Conservation (phyloP, 2,888 invertebrate species). For the Horisme vitalbata region DNA sequence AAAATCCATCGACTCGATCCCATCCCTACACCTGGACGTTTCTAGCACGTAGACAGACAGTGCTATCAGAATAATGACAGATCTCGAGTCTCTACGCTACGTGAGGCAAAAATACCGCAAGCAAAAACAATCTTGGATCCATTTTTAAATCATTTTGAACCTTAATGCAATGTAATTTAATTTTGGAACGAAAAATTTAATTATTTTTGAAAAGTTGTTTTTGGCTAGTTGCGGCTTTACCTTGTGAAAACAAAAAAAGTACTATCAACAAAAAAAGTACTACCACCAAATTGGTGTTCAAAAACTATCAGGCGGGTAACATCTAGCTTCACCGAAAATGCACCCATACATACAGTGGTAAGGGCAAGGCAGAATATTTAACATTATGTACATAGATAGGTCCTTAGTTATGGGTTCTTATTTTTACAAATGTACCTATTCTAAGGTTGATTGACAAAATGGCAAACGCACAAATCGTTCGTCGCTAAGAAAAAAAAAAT, state of each 20-base stretch:
- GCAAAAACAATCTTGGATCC: slow-evolving; percentile 18
- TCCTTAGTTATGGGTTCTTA: too few relatives aligned
- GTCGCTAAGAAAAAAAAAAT: too few relatives aligned
- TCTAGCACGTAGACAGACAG: slow-evolving; percentile 70
- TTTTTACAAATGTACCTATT: too few relatives aligned
- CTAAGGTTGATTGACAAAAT: too few relatives aligned
- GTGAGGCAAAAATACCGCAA: slow-evolving; percentile 74
- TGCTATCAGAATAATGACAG: slow-evolving; percentile 82
- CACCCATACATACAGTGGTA: too few relatives aligned
- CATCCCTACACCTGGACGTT: slow-evolving; percentile 61
- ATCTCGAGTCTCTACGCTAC: slow-evolving; percentile 67
- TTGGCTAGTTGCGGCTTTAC: background rate
- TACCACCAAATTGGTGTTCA: too few relatives aligned
- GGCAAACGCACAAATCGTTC: too few relatives aligned
- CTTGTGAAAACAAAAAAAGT: background rate
- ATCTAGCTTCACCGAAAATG: too few relatives aligned
- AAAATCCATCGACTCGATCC: slow-evolving; percentile 35
- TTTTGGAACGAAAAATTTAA: background rate
- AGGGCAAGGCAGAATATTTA: too few relatives aligned
- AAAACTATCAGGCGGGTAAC: too few relatives aligned
- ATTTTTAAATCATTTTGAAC: slow-evolving; percentile 7
- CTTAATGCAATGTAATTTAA: slow-evolving; percentile 1
- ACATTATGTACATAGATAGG: too few relatives aligned
- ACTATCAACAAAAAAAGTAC: too few relatives aligned
- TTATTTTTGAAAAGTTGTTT: background rate